Conservation (phyloP, 2,113 vertebrate genomes). For the Suncus etruscus region DNA sequence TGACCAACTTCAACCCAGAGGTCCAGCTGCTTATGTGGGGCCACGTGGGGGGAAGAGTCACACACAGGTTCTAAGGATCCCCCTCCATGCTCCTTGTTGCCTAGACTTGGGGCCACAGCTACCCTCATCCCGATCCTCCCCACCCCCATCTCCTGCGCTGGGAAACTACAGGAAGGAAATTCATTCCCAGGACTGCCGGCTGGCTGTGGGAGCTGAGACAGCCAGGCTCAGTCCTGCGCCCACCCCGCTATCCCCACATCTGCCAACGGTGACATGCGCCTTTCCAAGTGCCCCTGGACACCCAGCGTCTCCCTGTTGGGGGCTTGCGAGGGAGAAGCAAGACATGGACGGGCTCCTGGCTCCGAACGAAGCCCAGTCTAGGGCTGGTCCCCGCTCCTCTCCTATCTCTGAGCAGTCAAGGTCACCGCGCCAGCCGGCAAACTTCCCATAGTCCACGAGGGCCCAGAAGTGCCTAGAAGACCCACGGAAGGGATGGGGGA, state of each 20-base stretch:
- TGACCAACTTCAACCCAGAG: not conserved
- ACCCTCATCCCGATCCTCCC: constrained; percentile 59
- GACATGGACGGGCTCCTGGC: constrained; percentile 56
- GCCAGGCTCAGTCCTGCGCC: constrained; percentile 69
- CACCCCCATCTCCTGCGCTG: constrained; percentile 74
- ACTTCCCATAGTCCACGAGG: constrained; percentile 75
- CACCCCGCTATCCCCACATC: constrained; percentile 62
- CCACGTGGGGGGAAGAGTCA: not conserved
- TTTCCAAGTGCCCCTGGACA: constrained; percentile 5
- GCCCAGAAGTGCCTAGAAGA: constrained; percentile 42
- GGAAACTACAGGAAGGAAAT: constrained; percentile 83
- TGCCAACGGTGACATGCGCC: constrained; percentile 62
- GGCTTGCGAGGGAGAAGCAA: not conserved
- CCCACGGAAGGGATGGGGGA: not conserved
- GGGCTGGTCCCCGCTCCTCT: constrained; percentile 46
- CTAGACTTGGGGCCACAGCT: constrained; percentile 7
- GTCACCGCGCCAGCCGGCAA: constrained; percentile 80
- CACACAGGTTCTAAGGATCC: not conserved
- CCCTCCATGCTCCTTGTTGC: not conserved
- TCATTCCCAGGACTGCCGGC: constrained; percentile 78
- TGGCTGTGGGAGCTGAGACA: constrained; percentile 71
- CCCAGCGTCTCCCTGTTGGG: not conserved
- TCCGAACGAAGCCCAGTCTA: constrained; percentile 46
- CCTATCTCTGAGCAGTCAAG: constrained; percentile 76
- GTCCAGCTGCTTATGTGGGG: not conserved